These are phyloP conservation scores for Eristalis intricaria DNA, from an alignment of 2,888 invertebrate species.

Conservation along the genomic window DNA sequence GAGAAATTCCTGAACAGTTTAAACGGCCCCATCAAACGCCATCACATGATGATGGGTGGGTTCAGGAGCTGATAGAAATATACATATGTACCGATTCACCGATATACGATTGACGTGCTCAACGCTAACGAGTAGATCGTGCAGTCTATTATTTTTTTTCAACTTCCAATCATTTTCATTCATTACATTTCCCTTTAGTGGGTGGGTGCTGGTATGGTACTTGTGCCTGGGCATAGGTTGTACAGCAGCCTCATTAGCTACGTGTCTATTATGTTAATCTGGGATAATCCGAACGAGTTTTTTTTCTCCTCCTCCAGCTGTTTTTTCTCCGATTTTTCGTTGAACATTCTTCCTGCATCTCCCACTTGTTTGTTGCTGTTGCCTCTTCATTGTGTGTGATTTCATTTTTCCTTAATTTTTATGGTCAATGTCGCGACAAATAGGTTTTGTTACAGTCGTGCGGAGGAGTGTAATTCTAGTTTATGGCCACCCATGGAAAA, in stretches of 20 bases:
- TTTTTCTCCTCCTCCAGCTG: neutral
- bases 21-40: constrained; percentile 56
- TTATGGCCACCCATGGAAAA: constrained; percentile 21
- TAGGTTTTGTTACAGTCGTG: neutral
- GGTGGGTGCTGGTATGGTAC: constrained; percentile 25
- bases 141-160: constrained; percentile 13
- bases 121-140: constrained; percentile 62
- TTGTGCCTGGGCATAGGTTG: neutral
- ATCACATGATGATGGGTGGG: constrained; percentile 44
- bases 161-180: neutral
- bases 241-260: constrained; percentile 62
- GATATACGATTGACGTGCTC: constrained; percentile 50
- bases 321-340: neutral
- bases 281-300: constrained; percentile 43
- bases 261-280: constrained; percentile 65
- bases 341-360: constrained; percentile 1
- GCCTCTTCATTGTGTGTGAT: neutral
- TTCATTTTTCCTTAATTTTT: constrained; percentile 23
- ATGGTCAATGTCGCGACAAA: constrained; percentile 55
- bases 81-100: constrained; percentile 7
- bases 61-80: constrained; percentile 18
- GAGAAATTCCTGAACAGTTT: constrained; percentile 56
- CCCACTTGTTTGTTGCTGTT: neutral
- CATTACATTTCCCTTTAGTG: constrained; percentile 34
- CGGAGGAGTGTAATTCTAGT: constrained; percentile 29